phyloP scores from a whole-genome alignment of 2,888 invertebrate species.

The Rhynchonema sp. region DNA sequence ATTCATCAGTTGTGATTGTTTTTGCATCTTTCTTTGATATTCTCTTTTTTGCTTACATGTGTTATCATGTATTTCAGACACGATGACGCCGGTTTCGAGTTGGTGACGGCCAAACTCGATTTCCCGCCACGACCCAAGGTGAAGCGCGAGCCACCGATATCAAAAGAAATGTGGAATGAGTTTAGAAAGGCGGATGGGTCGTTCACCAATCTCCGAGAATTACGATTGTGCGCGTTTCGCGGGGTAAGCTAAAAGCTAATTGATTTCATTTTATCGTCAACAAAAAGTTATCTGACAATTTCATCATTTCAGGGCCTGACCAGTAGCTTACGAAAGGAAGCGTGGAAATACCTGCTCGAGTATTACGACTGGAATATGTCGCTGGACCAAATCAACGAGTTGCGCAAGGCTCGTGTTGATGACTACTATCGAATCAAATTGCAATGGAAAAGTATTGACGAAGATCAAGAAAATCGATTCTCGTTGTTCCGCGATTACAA shows the following conservation, averaged over 20 bases:
- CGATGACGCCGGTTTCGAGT: constrained; percentile 22
- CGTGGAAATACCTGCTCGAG: constrained; percentile 83
- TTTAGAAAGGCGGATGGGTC: constrained; percentile 59
- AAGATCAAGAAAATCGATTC: constrained; percentile 67
- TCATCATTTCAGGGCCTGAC: constrained; percentile 10
- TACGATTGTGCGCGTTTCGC: constrained; percentile 65
- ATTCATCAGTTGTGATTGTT: too few relatives aligned
- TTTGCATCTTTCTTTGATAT: too few relatives aligned
- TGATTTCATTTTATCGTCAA: neutral
- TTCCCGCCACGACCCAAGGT: constrained; percentile 49
- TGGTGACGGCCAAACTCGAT: constrained; percentile 30
- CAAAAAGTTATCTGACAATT: neutral
- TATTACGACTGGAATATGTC: constrained; percentile 69
- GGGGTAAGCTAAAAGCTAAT: constrained; percentile 44
- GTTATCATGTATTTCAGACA: constrained; percentile 9
- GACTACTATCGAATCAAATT: constrained; percentile 49
- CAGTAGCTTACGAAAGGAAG: constrained; percentile 46
- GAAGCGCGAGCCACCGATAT: constrained; percentile 51
- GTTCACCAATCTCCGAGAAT: constrained; percentile 51
- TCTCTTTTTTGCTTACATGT: constrained; percentile 2
- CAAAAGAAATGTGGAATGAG: constrained; percentile 57
- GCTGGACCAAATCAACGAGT: constrained; percentile 38
- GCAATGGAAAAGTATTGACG: constrained; percentile 79
- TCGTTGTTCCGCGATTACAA: constrained; percentile 70
- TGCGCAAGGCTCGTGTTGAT: constrained; percentile 44